Conservation (phyloP, 2,888 invertebrate genomes). For the Pristionchus entomophagus region DNA sequence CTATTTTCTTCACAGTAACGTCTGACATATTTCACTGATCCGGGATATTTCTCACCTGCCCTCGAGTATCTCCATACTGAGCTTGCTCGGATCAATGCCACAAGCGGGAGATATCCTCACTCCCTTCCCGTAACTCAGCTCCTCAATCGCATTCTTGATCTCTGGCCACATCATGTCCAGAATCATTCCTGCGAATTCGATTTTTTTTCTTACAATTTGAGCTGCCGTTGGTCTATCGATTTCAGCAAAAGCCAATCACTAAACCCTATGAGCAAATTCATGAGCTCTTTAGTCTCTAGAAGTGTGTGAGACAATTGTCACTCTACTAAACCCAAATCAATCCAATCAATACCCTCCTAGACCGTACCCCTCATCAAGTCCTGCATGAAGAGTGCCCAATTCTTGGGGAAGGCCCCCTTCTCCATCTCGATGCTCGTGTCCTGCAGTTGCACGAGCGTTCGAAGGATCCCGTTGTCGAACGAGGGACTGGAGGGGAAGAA, state of each 20-base stretch:
- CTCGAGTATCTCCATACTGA: constrained; percentile 68
- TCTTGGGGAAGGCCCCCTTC: constrained; percentile 71
- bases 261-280: too few species aligned
- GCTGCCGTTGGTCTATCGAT: too few species aligned
- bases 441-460: constrained; percentile 69
- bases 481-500: constrained; percentile 51
- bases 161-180: constrained; percentile 75
- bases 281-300: too few species aligned
- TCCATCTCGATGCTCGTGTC: constrained; percentile 71
- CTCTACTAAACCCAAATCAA: neutral
- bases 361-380: constrained; percentile 68
- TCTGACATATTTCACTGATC: too few species aligned
- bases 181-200: constrained; percentile 65
- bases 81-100: constrained; percentile 71
- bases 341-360: neutral
- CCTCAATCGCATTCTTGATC: constrained; percentile 71
- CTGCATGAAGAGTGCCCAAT: constrained; percentile 70
- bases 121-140: constrained; percentile 71
- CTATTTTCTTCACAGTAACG: too few species aligned
- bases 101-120: constrained; percentile 69
- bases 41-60: constrained; percentile 42
- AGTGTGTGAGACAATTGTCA: neutral
- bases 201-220: neutral
- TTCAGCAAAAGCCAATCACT: too few species aligned
- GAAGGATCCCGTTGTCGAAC: constrained; percentile 61